These are phyloP conservation scores for Drosophila insularis DNA, from an alignment of 1,140 invertebrate species.

Conservation along the genomic window DNA sequence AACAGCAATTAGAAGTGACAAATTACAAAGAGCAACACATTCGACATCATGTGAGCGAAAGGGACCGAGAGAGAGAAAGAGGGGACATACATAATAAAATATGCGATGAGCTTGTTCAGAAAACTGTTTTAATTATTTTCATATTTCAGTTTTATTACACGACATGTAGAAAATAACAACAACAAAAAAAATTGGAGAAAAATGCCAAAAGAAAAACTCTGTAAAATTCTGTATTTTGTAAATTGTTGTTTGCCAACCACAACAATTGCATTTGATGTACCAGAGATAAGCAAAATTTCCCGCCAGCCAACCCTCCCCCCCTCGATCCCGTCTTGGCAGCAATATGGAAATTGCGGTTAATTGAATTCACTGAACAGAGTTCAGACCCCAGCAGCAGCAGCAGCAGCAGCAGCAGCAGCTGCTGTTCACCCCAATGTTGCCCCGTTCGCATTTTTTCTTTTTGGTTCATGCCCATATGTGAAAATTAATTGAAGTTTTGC, in stretches of 20 bases:
- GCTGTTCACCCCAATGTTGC: constrained; percentile 24
- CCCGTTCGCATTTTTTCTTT: not conserved
- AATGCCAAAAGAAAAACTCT: constrained; percentile 24
- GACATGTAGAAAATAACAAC: not conserved
- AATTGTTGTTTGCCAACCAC: constrained; percentile 51
- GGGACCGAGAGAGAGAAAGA: not conserved
- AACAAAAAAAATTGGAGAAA: not conserved
- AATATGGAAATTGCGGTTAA: constrained; percentile 75
- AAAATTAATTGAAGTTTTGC: constrained; percentile 76
- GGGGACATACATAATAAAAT: constrained; percentile 47
- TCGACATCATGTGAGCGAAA: constrained; percentile 22
- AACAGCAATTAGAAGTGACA: constrained; percentile 68
- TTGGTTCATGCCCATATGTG: constrained; percentile 44
- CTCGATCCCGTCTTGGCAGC: constrained; percentile 18
- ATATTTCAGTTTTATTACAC: constrained; percentile 37
- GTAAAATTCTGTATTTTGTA: constrained; percentile 45
- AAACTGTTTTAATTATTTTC: constrained; percentile 65
- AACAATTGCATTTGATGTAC: constrained; percentile 69
- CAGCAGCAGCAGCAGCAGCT: constrained; percentile 26
- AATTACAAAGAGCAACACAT: constrained; percentile 51
- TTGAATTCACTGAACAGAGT: constrained; percentile 74
- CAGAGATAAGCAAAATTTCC: constrained; percentile 33
- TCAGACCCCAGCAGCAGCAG: constrained; percentile 24
- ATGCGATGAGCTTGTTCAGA: constrained; percentile 25
- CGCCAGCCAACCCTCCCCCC: not conserved